Conservation (phyloP, 1,140 invertebrate genomes). For the Andricus grossulariae region DNA sequence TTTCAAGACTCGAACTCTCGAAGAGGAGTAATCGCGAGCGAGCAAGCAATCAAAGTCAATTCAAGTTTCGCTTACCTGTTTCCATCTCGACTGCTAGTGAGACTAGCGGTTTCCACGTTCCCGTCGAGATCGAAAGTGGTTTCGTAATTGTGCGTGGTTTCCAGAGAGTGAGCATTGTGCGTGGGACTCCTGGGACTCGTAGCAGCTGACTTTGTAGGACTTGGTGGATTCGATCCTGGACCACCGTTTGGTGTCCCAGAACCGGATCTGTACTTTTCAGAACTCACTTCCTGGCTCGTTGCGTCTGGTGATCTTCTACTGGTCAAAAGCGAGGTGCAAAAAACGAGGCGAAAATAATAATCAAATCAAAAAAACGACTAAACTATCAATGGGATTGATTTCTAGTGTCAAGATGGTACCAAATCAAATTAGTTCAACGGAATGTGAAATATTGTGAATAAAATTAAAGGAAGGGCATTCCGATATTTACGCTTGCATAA, state of each 20-base stretch:
- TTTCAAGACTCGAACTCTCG: no score
- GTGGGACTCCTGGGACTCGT: conserved; percentile 67
- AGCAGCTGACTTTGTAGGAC: conserved; percentile 68
- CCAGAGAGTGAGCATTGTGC: conserved; percentile 61
- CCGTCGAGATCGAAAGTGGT: conserved; percentile 89
- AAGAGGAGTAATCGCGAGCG: neutral
- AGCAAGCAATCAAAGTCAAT: conserved; percentile 14
- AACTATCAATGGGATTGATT: neutral
- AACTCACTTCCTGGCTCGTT: conserved; percentile 70
- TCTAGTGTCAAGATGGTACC: no score
- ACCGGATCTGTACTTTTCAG: conserved; percentile 69
- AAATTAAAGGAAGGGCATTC: no score
- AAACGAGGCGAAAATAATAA: conserved; percentile 57
- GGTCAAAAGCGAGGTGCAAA: conserved; percentile 56
- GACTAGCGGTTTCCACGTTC: conserved; percentile 85
- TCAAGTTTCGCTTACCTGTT: conserved; percentile 76
- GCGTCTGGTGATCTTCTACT: conserved; percentile 73
- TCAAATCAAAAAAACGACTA: conserved; percentile 49
- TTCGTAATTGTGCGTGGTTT: conserved; percentile 83
- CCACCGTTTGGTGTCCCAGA: conserved; percentile 69
- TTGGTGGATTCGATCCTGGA: conserved; percentile 66
- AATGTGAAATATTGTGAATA: no score
- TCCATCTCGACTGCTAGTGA: conserved; percentile 81
- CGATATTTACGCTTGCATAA: no score
- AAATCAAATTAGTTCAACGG: no score